These are phyloP conservation scores for Emydocephalus ijimae DNA, from an alignment of 2,113 vertebrate genomes.

Conservation along the genomic window DNA sequence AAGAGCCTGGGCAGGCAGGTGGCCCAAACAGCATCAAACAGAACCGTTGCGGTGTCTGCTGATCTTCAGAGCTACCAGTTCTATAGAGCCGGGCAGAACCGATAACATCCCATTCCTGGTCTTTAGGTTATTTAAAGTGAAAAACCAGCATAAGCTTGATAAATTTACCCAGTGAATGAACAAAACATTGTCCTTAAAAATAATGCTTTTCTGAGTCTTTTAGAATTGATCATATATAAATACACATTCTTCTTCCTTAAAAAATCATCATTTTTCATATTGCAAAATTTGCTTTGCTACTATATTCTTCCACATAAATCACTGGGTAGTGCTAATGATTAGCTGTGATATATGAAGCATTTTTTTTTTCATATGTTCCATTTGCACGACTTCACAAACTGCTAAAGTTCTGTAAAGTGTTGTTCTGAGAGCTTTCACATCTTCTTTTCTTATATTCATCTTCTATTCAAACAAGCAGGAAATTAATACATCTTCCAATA, in stretches of 20 bases:
- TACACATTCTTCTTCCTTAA: neutral
- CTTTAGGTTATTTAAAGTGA: neutral
- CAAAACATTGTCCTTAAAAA: neutral
- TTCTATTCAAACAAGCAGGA: neutral
- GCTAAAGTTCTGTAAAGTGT: neutral
- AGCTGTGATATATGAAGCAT: neutral
- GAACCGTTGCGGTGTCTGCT: no score
- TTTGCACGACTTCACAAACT: neutral
- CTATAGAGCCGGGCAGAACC: no score
- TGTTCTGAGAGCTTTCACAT: neutral
- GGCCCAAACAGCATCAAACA: no score
- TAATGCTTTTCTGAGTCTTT: neutral
- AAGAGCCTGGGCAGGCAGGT: no score
- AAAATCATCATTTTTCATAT: neutral
- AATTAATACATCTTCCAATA: neutral
- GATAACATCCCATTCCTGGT: neutral
- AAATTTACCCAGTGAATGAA: neutral
- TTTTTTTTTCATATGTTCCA: neutral
- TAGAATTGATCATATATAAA: neutral
- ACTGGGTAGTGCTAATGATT: slow-evolving; percentile 1
- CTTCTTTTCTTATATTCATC: neutral
- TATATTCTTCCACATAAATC: neutral
- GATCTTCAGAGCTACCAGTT: no score
- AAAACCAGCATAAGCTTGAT: neutral
- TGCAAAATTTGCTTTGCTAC: neutral